Percentiles rank a stretch among this genome's conserved stretches.
phyloP scores from a whole-genome alignment of 2,888 invertebrate species.

The Arrhopalites spinosus region DNA sequence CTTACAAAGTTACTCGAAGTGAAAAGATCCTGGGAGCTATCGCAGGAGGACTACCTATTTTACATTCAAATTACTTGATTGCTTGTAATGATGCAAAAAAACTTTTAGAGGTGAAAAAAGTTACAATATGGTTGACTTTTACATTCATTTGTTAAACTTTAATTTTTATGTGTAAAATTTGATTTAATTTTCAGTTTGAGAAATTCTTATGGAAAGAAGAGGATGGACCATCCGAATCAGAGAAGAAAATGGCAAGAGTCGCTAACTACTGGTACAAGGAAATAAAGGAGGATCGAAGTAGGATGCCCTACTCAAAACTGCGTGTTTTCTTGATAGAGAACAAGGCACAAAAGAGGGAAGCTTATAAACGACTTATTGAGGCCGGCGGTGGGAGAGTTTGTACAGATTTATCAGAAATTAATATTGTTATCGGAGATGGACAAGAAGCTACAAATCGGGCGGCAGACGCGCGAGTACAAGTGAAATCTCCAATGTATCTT shows the following conservation, averaged over 20 bases:
- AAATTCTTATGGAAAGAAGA: conserved; percentile 41
- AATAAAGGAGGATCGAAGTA: conserved; percentile 17
- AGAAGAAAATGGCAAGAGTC: conserved; percentile 37
- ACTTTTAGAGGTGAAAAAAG: conserved; percentile 69
- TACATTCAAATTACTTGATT: conserved; percentile 78
- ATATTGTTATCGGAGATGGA: conserved; percentile 40
- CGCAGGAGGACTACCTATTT: conserved; percentile 73
- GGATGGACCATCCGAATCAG: conserved; percentile 28
- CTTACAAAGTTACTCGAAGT: conserved; percentile 72
- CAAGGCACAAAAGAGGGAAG: conserved; percentile 65
- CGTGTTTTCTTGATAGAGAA: conserved; percentile 64
- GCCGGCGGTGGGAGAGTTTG: conserved; percentile 78
- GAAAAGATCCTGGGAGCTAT: conserved; percentile 87
- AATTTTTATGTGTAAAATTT: not conserved
- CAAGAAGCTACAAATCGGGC: not conserved
- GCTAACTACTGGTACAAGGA: conserved; percentile 37
- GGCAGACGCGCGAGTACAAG: conserved; percentile 1
- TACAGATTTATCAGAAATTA: conserved; percentile 63
- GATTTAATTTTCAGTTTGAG: conserved; percentile 29
- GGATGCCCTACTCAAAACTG: conserved; percentile 47
- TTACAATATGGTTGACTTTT: conserved; percentile 26
- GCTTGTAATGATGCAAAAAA: conserved; percentile 67
- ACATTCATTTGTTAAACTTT: not conserved
- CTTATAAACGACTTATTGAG: conserved; percentile 71
- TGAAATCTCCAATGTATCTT: conserved; percentile 35